Evolutionary conservation across 2,888 invertebrate genomes (phyloP).

Genomic region (Drosophila neonasuta): DNA sequence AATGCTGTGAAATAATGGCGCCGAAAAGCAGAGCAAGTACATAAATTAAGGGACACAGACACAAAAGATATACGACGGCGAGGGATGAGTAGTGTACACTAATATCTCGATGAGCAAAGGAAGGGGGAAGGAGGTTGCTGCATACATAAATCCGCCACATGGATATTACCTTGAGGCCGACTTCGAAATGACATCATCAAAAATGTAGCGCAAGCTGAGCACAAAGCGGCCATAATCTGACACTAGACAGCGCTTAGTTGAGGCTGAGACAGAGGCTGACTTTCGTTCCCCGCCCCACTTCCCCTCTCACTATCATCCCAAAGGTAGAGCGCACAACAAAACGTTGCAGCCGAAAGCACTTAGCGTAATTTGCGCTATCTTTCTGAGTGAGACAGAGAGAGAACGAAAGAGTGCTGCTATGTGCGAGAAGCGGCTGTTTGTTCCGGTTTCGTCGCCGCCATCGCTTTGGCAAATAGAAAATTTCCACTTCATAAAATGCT

Average conservation of each 20-base stretch:
- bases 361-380: slow-evolving; percentile 71
- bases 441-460: slow-evolving; percentile 66
- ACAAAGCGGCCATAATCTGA: slow-evolving; percentile 74
- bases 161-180: slow-evolving; percentile 63
- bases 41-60: slow-evolving; percentile 52
- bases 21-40: slow-evolving; percentile 32
- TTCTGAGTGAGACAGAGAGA: slow-evolving; percentile 13
- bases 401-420: background rate
- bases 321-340: slow-evolving; percentile 53
- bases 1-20: slow-evolving; percentile 34
- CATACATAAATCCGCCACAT: slow-evolving; percentile 63
- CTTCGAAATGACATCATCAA: slow-evolving; percentile 75
- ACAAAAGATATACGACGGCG: slow-evolving; percentile 7
- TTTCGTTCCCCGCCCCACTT: background rate
- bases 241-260: slow-evolving; percentile 70
- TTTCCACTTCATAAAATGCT: slow-evolving; percentile 80
- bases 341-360: slow-evolving; percentile 72
- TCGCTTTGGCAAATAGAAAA: slow-evolving; percentile 72
- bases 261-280: slow-evolving; percentile 23
- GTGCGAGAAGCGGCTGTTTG: slow-evolving; percentile 56
- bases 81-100: background rate
- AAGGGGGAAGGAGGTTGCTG: background rate
- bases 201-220: slow-evolving; percentile 67
- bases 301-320: slow-evolving; percentile 6
- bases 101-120: background rate